Conservation (phyloP, 1,140 invertebrate genomes). For the Pararge aegeria region DNA sequence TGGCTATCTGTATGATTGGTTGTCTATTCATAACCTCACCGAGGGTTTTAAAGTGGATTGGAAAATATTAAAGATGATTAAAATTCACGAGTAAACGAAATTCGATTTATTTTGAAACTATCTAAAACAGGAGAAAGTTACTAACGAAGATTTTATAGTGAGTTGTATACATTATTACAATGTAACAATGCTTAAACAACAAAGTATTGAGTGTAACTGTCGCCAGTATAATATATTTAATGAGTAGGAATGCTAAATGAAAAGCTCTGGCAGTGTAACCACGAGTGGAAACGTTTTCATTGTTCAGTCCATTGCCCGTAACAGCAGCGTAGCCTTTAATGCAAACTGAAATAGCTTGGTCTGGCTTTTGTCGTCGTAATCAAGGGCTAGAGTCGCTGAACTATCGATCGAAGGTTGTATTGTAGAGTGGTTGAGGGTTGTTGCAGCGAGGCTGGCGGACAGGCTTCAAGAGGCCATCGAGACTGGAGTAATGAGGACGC, state of each 20-base stretch:
- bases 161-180: no score
- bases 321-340: neutral
- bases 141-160: no score
- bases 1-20: no score
- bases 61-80: no score
- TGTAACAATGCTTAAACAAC: no score
- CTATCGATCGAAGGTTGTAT: slow-evolving; percentile 4
- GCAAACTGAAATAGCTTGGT: neutral
- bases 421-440: neutral
- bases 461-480: neutral
- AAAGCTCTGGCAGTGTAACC: neutral
- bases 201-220: no score
- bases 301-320: neutral
- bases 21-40: no score
- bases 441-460: neutral
- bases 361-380: neutral
- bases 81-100: no score
- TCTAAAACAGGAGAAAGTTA: no score
- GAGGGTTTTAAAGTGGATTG: no score
- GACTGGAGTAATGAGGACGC: neutral
- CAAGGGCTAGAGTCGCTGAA: slow-evolving; percentile 9
- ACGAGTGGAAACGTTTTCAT: neutral
- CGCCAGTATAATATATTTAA: no score
- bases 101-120: no score
- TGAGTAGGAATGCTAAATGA: neutral